Evolutionary conservation across 2,113 vertebrate species (phyloP).

Genomic region (Diphyllodes magnificus): DNA sequence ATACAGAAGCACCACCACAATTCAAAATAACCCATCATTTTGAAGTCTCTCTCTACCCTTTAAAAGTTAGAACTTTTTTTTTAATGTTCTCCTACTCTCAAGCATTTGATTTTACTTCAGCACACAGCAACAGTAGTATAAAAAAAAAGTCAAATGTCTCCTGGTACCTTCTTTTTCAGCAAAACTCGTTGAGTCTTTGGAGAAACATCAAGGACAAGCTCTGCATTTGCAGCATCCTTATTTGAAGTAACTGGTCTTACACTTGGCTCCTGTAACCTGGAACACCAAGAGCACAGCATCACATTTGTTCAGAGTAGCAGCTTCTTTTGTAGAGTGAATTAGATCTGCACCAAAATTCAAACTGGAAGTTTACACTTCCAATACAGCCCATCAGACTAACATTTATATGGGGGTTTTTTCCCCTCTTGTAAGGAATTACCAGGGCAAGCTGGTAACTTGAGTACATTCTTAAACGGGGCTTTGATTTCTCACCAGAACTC

Average conservation of each 20-base stretch:
- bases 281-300: neutral
- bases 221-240: conserved; percentile 75
- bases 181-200: conserved; percentile 93
- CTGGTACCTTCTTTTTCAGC: conserved; percentile 91
- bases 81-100: neutral
- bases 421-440: neutral
- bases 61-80: neutral
- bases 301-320: neutral
- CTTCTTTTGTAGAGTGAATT: neutral
- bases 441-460: neutral
- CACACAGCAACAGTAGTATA: neutral
- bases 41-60: neutral
- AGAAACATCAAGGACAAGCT: conserved; percentile 92
- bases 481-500: neutral
- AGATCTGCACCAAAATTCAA: neutral
- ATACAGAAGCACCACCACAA: neutral
- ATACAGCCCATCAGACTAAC: neutral
- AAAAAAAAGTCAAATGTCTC: neutral
- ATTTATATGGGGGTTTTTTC: accelerated
- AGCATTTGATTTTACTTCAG: neutral
- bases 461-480: neutral
- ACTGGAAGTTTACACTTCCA: neutral
- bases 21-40: neutral
- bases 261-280: conserved; percentile 68
- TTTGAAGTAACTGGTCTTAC: conserved; percentile 79